Evolutionary conservation across 2,888 invertebrate species (phyloP).

Genomic region (Andrena trimmerana): DNA sequence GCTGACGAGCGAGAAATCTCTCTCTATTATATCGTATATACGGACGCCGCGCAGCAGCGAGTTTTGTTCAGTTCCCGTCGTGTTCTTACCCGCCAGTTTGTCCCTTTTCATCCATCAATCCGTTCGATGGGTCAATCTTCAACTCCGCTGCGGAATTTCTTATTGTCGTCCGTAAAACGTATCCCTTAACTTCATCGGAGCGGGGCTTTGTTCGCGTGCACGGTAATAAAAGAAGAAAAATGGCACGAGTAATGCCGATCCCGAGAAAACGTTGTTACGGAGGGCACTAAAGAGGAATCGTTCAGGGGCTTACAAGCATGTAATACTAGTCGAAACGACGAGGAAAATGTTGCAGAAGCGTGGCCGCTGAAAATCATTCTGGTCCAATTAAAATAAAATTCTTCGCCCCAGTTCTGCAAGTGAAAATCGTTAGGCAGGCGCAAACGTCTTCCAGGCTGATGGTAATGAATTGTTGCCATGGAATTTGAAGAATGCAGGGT

Average conservation of each 20-base stretch:
- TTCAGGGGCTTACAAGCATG: background rate
- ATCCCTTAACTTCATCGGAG: background rate
- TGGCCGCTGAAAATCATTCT: background rate
- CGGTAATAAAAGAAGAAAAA: background rate
- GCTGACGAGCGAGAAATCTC: slow-evolving; percentile 42
- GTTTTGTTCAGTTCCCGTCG: slow-evolving; percentile 30
- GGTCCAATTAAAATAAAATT: background rate
- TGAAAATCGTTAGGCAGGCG: background rate
- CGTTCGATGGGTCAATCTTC: background rate
- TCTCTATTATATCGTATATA: slow-evolving; percentile 49
- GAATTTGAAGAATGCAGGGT: too few relatives aligned
- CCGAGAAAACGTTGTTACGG: background rate
- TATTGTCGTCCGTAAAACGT: slow-evolving; percentile 12
- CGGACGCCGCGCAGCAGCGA: slow-evolving; percentile 10
- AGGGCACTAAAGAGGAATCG: background rate
- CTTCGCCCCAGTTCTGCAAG: background rate
- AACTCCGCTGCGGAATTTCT: background rate
- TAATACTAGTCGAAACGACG: background rate
- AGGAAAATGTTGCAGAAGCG: background rate
- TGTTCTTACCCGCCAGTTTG: background rate
- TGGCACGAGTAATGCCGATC: background rate
- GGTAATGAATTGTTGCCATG: too few relatives aligned
- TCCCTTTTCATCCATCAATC: slow-evolving; percentile 31
- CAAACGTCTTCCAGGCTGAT: too few relatives aligned
- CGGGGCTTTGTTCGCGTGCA: background rate